phyloP scores from a whole-genome alignment of 92 coral and sea anemone genomes.

The Porites lobata region DNA sequence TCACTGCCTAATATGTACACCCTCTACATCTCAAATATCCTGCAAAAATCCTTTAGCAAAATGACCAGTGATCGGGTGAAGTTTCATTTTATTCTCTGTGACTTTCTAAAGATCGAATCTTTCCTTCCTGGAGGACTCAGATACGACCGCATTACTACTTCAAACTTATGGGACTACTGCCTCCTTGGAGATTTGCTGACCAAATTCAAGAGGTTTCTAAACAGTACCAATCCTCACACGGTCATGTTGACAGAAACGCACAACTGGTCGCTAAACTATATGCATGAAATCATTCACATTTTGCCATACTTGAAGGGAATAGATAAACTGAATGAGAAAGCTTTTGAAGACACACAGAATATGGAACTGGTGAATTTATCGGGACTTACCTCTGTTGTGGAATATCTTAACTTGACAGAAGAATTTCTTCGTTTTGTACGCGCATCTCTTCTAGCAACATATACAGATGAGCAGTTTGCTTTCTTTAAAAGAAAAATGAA shows the following conservation, averaged over 20 bases:
- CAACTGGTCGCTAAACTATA: conserved; percentile 45
- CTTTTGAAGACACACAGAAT: conserved; percentile 67
- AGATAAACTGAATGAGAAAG: conserved; percentile 3
- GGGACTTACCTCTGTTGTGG: conserved; percentile 35
- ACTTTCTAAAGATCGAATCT: conserved; percentile 51
- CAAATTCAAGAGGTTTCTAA: conserved; percentile 40
- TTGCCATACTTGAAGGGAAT: not conserved
- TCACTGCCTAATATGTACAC: conserved; percentile 67
- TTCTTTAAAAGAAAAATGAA: conserved; percentile 6
- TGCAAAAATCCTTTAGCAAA: conserved; percentile 23
- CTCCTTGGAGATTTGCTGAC: conserved; percentile 46
- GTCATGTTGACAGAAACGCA: conserved; percentile 69
- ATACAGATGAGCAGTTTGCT: conserved; percentile 4
- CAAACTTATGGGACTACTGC: conserved; percentile 73
- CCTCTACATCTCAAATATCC: conserved; percentile 50
- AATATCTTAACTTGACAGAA: conserved; percentile 53
- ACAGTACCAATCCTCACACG: conserved; percentile 54
- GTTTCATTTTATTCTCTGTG: conserved; percentile 49
- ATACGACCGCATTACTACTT: conserved; percentile 74
- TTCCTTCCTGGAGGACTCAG: conserved; percentile 35
- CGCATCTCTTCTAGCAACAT: conserved; percentile 57
- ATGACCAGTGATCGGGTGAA: conserved; percentile 46
- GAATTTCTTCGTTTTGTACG: conserved; percentile 64
- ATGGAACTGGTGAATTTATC: conserved; percentile 33
- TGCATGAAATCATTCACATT: not conserved